These are phyloP conservation scores for Andrena haemorrhoa DNA, from an alignment of 2,888 invertebrate species.

Conservation along the genomic window DNA sequence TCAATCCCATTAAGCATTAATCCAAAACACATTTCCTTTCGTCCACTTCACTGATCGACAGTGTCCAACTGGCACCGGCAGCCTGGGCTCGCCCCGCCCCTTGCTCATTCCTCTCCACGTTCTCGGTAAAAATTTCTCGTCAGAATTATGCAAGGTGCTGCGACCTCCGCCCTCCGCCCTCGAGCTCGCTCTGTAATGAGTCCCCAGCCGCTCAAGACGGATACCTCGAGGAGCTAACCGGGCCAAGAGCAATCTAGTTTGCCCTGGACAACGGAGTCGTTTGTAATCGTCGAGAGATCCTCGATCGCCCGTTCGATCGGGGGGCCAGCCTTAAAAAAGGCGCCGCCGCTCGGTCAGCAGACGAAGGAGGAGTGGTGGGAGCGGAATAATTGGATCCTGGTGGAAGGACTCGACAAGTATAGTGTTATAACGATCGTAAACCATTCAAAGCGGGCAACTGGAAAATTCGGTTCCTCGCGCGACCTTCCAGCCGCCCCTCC, in stretches of 20 bases:
- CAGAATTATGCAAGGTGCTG: slow-evolving; percentile 32
- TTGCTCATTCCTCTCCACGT: neutral
- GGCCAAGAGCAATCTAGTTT: slow-evolving; percentile 70
- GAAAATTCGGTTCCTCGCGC: slow-evolving; percentile 36
- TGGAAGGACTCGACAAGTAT: slow-evolving; percentile 23
- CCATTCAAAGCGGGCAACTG: slow-evolving; percentile 30
- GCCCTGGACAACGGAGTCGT: slow-evolving; percentile 61
- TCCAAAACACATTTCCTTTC: neutral
- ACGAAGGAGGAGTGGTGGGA: neutral
- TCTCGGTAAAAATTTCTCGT: slow-evolving; percentile 32
- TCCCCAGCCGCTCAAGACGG: slow-evolving; percentile 44
- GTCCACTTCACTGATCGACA: neutral
- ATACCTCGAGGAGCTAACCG: slow-evolving; percentile 58
- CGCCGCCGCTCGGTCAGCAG: slow-evolving; percentile 12
- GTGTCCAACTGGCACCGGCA: no score
- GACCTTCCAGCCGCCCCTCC: neutral
- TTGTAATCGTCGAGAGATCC: slow-evolving; percentile 58
- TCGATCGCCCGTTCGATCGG: slow-evolving; percentile 49
- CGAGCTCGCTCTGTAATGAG: slow-evolving; percentile 58
- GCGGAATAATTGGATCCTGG: slow-evolving; percentile 64
- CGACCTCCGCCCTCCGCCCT: slow-evolving; percentile 5
- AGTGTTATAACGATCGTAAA: slow-evolving; percentile 45
- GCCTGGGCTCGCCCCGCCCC: neutral
- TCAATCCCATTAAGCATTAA: no score
- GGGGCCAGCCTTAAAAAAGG: slow-evolving; percentile 41